Evolutionary conservation across 2,888 invertebrate species (phyloP).

Genomic region (Drosophila kanekoi): DNA sequence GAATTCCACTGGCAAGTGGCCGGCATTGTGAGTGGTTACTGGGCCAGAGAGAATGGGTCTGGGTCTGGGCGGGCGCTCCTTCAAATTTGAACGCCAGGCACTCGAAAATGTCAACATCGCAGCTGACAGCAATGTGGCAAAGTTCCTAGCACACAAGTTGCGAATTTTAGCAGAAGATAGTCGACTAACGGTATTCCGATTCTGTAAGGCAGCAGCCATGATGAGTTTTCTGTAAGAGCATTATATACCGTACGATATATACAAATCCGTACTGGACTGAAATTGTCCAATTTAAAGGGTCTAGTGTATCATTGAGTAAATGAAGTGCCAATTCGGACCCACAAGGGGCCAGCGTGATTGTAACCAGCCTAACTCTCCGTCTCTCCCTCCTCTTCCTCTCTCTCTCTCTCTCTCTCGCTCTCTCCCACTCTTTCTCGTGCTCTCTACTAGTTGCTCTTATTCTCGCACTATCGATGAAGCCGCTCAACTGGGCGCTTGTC

Average conservation of each 20-base stretch:
- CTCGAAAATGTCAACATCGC: conserved; percentile 25
- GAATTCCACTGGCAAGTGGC: conserved; percentile 49
- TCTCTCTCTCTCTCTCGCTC: conserved; percentile 3
- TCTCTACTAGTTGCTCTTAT: conserved; percentile 1
- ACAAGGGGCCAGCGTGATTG: conserved; percentile 5
- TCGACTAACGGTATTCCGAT: neutral
- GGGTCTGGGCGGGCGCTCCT: neutral
- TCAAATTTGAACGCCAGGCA: conserved; percentile 18
- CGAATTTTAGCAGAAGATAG: conserved; percentile 22
- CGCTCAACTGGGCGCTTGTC: conserved; percentile 7
- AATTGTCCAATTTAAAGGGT: neutral
- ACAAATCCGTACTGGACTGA: too few relatives aligned
- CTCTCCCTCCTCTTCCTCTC: neutral
- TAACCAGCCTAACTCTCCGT: conserved; percentile 26
- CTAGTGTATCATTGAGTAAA: neutral
- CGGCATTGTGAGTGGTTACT: conserved; percentile 10
- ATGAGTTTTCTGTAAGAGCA: too few relatives aligned
- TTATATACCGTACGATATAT: too few relatives aligned
- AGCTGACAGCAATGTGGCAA: conserved; percentile 6
- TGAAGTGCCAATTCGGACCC: neutral
- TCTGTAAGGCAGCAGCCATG: too few relatives aligned
- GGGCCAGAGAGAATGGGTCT: neutral
- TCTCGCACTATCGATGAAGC: conserved; percentile 31
- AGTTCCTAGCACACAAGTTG: conserved; percentile 10
- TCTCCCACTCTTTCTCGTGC: neutral